Base-by-base conservation (phyloP, 64 coral and sea anemone species). In the Porites australiensis region DNA sequence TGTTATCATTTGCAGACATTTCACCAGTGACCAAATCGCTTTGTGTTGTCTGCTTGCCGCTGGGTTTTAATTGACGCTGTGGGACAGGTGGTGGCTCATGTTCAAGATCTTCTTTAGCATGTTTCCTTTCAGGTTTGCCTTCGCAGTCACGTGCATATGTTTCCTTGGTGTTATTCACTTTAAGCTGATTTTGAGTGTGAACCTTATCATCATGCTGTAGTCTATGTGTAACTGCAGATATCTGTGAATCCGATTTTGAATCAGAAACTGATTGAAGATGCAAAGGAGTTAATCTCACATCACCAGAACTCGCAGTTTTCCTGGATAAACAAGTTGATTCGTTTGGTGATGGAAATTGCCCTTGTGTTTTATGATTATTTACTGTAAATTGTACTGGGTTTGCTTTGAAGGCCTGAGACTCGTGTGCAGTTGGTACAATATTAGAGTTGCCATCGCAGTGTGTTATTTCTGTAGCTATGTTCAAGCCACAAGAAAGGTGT, bases 361-460 rank as follows among this genome's bases (percentile, higher is more conserved):
- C 13, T 27, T 37, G 53, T 58, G 23, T 8, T 11, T 11, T 6
- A 50, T 18, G 62, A 50, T 65, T 84, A 16, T 0, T 12, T 43
- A 11, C 51, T 68, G 81, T 13, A 3, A 49, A 51, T 21, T 15
- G 47, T 2, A 48, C 50, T 15, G 19, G 9, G 63, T 68, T 84
- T 19, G 62, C 46, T 13, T 47, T 61, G 8, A 21, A 47, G 44
- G 3, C 13, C 51, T 12, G 27, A 57, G 49, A 9, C 21, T 58
- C 76, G 55, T 4, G 63, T 82, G 37, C 16, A 16, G 45, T 6
- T 18, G 63, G 62, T 16, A 65, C 64, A 67, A 64, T 84, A 21
- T 84, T 84, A 19, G 3, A 84, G 68, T 84, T 84, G 44, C 81
- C n/a, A 9, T 84, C 81, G 13, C 62, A 51, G 0, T 64, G 61